These are phyloP conservation scores for Synaphobranchus kaupii DNA, from an alignment of 2,797 vertebrate genomes.

Conservation along the genomic window DNA sequence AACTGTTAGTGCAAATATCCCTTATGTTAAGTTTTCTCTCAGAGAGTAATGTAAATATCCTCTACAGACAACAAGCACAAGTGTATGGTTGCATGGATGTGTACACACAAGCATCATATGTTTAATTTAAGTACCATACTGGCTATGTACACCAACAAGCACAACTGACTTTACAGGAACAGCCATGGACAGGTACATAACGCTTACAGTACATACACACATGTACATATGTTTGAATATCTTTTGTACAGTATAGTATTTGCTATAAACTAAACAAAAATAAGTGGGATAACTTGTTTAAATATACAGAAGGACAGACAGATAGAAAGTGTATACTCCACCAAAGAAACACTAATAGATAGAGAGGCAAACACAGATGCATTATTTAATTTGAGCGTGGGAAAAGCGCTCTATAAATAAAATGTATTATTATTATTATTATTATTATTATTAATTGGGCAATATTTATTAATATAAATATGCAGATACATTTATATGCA, in stretches of 20 bases:
- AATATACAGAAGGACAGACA: background rate
- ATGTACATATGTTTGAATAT: background rate
- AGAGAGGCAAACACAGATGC: background rate
- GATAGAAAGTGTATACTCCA: background rate
- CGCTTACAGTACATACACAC: background rate
- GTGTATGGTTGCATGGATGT: background rate
- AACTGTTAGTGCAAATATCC: constrained; percentile 3
- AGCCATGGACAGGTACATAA: background rate
- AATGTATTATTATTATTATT: too few species aligned
- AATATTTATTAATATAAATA: background rate
- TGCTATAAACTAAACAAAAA: background rate
- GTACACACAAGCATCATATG: background rate
- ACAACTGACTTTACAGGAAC: background rate
- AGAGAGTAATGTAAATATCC: background rate
- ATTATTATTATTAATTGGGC: background rate
- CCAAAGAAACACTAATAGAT: background rate
- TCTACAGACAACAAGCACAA: background rate
- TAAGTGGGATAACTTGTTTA: background rate
- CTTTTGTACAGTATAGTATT: background rate
- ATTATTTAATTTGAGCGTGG: background rate
- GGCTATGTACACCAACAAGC: background rate
- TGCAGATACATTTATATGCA: constrained; percentile 15
- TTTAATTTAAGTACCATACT: background rate
- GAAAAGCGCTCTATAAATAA: too few species aligned
- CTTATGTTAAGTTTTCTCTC: background rate